These are phyloP conservation scores for Dipodomys stephensi DNA, from an alignment of 2,113 vertebrate species.

Conservation along the genomic window DNA sequence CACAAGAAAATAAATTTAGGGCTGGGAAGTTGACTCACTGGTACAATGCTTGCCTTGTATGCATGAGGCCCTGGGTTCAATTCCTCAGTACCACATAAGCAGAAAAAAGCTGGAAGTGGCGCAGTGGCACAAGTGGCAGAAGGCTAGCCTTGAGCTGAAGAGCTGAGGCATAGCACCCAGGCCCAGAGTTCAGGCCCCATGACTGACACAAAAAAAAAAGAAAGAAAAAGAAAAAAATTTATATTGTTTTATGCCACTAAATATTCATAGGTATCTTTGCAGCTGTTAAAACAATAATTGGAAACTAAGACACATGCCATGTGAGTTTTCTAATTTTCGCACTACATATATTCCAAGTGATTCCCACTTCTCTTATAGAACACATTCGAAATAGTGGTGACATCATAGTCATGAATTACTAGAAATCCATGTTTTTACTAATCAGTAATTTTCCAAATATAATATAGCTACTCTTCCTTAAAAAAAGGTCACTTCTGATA, in stretches of 20 bases:
- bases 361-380: conserved; percentile 18
- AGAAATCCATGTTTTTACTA: background rate
- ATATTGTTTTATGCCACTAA: background rate
- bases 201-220: too few species aligned
- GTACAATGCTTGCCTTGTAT: too few species aligned
- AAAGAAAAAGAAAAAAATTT: background rate
- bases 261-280: background rate
- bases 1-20: too few species aligned
- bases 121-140: too few species aligned
- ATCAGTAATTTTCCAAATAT: background rate
- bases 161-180: too few species aligned
- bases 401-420: background rate
- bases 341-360: background rate
- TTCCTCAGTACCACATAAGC: too few species aligned
- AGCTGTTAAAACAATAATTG: background rate
- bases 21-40: too few species aligned
- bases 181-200: too few species aligned
- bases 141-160: too few species aligned
- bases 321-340: background rate
- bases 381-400: background rate
- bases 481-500: background rate
- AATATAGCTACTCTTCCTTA: background rate
- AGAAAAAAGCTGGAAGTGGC: too few species aligned
- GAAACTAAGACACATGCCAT: background rate
- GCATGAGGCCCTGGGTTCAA: too few species aligned